Evolutionary conservation across 2,797 vertebrate genomes (phyloP), one percentile per base, ranked within the genome.

Genomic region (Neopelma chrysocephalum): DNA sequence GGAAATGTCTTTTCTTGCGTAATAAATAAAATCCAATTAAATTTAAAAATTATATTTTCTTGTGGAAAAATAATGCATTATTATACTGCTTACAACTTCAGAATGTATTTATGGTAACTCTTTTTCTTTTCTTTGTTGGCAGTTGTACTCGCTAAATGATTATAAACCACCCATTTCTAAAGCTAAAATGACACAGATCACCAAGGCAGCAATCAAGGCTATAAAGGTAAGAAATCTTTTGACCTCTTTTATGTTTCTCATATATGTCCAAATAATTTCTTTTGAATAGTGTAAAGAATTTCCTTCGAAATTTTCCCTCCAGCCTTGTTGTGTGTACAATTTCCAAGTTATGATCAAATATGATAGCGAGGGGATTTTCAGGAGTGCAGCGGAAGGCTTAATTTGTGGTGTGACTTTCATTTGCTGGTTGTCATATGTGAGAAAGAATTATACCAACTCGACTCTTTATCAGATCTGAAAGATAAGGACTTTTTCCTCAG

Each of bases 101-200:
- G 42, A 78, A 72, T 79, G 3, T 65, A n/a, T 64, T 88, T 93
- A n/a, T 94, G 29, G 34, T 73, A 23, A n/a, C 25, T 40, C 18
- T 40, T 19, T 14, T 20, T n/a, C 26, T 73, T 40, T 50, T 79
- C 91, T 86, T 88, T 81, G 84, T 87, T 97, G 95, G 58, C 98
- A 99, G 99, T 97, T 99, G 94, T 99, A 99, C 98, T 99, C 99
- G 54, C 97, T 99, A 91, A 99, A 99, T 97, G 99, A 99, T 98
- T 99, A 99, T 98, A 99, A 99, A 97, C 99, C 99, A 82, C 99
- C 99, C 22, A 99, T 99, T 98, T 99, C 99, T 97, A 99, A 99
- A 98, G 99, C 99, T 42, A 99, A 99, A 98, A 99, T 99, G 99
- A 99, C 99, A 93, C 99, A 99, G 98, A 99, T 99, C 96, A 99